Base-by-base conservation (phyloP, 2,888 invertebrate genomes). In the Ectemnius cavifrons region DNA sequence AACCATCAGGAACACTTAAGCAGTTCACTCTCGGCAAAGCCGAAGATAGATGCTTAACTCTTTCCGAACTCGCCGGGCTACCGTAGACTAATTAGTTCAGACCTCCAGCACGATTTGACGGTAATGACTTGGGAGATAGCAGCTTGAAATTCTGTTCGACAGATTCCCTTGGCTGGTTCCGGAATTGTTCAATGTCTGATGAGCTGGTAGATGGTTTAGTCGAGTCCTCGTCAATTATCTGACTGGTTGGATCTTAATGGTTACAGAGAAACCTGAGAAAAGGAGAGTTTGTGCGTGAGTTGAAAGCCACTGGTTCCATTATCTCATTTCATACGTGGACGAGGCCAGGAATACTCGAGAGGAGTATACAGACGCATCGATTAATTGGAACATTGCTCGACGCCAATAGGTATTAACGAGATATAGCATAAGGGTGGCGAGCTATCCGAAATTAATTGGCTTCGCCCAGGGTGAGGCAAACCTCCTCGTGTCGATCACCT, bases 371-470 rank as follows among this genome's bases (percentile, higher is more conserved):
- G 37, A 37, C 20, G 20, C 18, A 67, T 47, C 28, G 20, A 67
- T 75, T 79, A 75, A 75, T 67, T 66, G 60, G 37, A 57, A 57
- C 60, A 46, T 45, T 59, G 63, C 47, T 2, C 47, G 67, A 57
- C 45, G 46, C 57, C 63, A 37, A 52, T 52, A 18, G 27, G 27
- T 74, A 59, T 65, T 57, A 67, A 70, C 56, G 63, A 66, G 37
- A 37, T 37, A 37, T 37, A 11, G 47, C n/a, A 20, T 52, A 20
- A 23, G 20, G 28, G 56, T 6, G 59, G 18, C 37, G 57, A 20
- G 27, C 13, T 23, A 79, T 81, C 81, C 82, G 73, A 82, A 85
- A 88, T 88, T 88, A 89, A 89, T 88, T 87, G 85, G 82, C 56
- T 62, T 63, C 68, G 61, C 58, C 23, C 63, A 8, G 27, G 37